phyloP scores from a whole-genome alignment of 2,113 vertebrate species.

The Spermophilus dauricus region DNA sequence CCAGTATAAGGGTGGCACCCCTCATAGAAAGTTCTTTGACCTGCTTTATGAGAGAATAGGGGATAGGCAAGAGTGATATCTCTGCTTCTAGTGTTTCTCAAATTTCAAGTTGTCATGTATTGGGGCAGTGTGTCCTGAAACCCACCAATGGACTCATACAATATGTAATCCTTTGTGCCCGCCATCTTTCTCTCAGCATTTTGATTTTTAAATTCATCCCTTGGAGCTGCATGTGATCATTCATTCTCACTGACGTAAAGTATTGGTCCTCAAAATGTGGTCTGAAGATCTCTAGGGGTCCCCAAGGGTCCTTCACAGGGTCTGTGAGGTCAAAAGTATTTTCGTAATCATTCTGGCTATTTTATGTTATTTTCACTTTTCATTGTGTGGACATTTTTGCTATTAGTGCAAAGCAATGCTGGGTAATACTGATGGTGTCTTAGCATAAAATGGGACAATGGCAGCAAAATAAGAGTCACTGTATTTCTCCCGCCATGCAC shows the following conservation, averaged over 20 bases:
- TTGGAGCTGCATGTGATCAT: not conserved
- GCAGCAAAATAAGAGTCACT: not conserved
- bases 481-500: not conserved
- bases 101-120: not conserved
- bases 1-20: too few relatives aligned
- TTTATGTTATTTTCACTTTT: constrained; percentile 4
- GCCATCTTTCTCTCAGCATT: not conserved
- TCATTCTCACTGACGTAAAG: not conserved
- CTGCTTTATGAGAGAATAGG: not conserved
- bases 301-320: not conserved
- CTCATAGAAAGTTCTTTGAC: not conserved
- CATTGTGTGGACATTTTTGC: not conserved
- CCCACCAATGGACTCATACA: not conserved
- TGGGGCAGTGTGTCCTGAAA: not conserved
- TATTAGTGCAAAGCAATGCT: not conserved
- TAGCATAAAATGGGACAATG: not conserved
- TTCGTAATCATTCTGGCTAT: not conserved
- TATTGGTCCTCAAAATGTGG: not conserved
- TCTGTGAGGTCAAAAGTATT: not conserved
- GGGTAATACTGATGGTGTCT: not conserved
- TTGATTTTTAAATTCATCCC: not conserved
- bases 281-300: not conserved
- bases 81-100: not conserved
- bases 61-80: not conserved
- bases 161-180: not conserved